These are phyloP conservation scores for Xylocopa sonorina DNA, from an alignment of 1,140 invertebrate genomes.

Conservation along the genomic window DNA sequence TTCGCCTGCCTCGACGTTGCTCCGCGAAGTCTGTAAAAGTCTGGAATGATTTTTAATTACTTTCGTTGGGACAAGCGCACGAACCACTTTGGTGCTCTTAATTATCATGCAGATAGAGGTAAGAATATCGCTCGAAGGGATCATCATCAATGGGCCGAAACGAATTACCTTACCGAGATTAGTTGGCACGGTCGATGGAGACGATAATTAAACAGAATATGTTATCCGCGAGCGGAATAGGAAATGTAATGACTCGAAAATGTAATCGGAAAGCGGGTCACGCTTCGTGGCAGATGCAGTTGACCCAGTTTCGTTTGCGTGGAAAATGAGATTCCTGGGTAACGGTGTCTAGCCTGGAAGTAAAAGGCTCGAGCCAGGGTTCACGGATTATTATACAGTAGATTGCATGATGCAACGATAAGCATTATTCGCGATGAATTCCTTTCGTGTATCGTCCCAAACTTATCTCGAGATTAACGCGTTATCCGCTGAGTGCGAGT, in stretches of 20 bases:
- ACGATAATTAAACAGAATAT: constrained; percentile 16
- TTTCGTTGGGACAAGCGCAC: no score
- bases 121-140: not conserved
- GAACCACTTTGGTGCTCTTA: no score
- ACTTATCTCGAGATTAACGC: not conserved
- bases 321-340: constrained; percentile 32
- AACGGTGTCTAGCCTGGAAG: not conserved
- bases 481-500: no score
- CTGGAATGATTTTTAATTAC: no score
- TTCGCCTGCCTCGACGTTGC: no score
- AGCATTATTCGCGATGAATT: not conserved
- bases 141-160: constrained; percentile 1
- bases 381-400: not conserved
- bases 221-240: constrained; percentile 11
- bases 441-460: not conserved
- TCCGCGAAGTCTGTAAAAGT: no score
- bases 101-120: not conserved
- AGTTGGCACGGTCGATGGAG: constrained; percentile 1
- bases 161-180: not conserved
- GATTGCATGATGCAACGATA: not conserved
- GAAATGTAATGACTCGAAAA: constrained; percentile 38
- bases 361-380: not conserved
- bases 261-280: constrained; percentile 35
- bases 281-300: constrained; percentile 15
- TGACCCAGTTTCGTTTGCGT: constrained; percentile 44